phyloP scores from a whole-genome alignment of 2,888 invertebrate species.

The Ophion slaviceki region DNA sequence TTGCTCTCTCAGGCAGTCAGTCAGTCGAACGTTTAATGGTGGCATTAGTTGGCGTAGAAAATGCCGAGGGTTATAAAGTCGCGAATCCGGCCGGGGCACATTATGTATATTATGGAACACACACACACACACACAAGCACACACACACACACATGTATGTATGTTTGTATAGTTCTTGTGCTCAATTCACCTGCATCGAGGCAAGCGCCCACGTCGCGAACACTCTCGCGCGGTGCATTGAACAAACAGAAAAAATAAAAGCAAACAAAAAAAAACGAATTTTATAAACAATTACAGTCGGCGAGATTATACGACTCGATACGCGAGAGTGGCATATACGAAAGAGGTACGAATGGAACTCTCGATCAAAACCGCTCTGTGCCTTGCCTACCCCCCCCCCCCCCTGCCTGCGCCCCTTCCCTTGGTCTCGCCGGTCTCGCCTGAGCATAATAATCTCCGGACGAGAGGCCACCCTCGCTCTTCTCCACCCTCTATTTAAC shows the following conservation, averaged over 20 bases:
- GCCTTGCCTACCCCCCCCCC: constrained; percentile 58
- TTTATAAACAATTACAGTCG: constrained; percentile 67
- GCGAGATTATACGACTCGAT: constrained; percentile 67
- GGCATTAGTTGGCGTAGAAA: constrained; percentile 74
- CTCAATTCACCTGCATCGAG: neutral
- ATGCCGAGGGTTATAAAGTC: constrained; percentile 74
- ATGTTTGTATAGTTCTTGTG: too few relatives aligned
- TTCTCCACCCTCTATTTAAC: constrained; percentile 44
- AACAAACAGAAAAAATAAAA: constrained; percentile 28
- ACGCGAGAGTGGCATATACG: constrained; percentile 62
- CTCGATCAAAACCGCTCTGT: constrained; percentile 65
- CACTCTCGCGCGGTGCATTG: constrained; percentile 31
- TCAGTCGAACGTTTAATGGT: constrained; percentile 63
- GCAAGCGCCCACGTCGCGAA: constrained; percentile 22
- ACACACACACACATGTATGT: neutral
- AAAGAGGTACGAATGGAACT: constrained; percentile 63
- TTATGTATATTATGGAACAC: constrained; percentile 38
- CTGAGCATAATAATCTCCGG: constrained; percentile 63
- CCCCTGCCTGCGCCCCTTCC: constrained; percentile 45
- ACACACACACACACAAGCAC: neutral
- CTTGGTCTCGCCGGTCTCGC: constrained; percentile 34
- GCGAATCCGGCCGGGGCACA: constrained; percentile 47
- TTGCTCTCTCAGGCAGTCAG: constrained; percentile 24
- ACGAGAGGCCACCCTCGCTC: constrained; percentile 58
- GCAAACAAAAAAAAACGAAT: constrained; percentile 45